Base-by-base conservation (phyloP, 2,888 invertebrate species). In the Xiphydria camelus region DNA sequence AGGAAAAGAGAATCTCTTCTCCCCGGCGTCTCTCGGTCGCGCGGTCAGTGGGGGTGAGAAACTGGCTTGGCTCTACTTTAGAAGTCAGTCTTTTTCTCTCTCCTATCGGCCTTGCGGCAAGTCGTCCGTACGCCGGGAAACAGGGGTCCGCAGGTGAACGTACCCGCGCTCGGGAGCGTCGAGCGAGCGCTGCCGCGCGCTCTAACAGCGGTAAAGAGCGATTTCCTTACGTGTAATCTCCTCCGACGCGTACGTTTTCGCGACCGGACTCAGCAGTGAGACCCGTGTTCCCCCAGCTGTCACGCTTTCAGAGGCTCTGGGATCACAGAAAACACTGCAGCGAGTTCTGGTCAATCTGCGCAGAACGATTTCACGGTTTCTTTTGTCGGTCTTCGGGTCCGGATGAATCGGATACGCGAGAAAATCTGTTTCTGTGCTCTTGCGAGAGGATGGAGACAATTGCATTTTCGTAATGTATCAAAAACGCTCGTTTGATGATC, bases 51-150 rank as follows among this genome's bases (percentile, higher is more conserved):
- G 85, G 85, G 79, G 84, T 79, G 84, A 84, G 84, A 78, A 81
- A 80, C 78, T 76, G 85, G 82, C 84, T 82, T 67, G 84, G 79
- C 84, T 83, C 76, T 78, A 70, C 60, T 76, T 62, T 60, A 68
- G 65, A 72, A 85, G 85, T 86, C 85, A 86, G 85, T 86, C 85
- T 86, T 86, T 86, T 86, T 85, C 85, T 85, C 85, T 85, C 85
- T 85, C 85, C 85, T 85, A 86, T 85, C 79, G 78, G 79, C 77
- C 77, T 70, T 77, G 77, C 80, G 81, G 80, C 71, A 74, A 67
- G 64, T 58, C 76, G 53, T 66, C 79, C n/a, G 38, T 29, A 14
- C 2, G 14, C 12, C 5, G 5, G 5, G 15, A 29, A 14, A 29
- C n/a, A 12, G 12, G 6, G 12, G 29, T 29, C 6, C 29, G 29